phyloP scores from a whole-genome alignment of 2,113 vertebrate species.

The Neolamprologus falcicula region DNA sequence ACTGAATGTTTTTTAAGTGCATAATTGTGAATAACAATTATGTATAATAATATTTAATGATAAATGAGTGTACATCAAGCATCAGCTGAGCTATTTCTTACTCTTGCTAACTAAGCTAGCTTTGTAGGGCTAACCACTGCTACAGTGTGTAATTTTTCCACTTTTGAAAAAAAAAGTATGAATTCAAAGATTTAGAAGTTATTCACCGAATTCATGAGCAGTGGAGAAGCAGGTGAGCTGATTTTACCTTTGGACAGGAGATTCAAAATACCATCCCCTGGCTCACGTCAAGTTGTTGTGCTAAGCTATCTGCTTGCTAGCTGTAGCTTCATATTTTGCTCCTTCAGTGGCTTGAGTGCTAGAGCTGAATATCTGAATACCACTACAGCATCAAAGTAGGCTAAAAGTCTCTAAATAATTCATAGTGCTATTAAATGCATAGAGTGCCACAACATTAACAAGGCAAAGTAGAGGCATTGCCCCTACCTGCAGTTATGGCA shows the following conservation, averaged over 20 bases:
- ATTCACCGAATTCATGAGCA: not conserved
- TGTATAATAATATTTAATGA: not conserved
- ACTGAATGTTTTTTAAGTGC: not conserved
- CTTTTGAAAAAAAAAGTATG: not conserved
- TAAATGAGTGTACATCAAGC: not conserved
- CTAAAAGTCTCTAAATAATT: conserved; percentile 19
- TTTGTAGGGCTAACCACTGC: not conserved
- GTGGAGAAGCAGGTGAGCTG: not conserved
- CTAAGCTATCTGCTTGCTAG: not conserved
- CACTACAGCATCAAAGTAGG: not conserved
- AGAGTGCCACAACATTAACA: conserved; percentile 21
- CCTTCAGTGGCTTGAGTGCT: not conserved
- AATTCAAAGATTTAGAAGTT: not conserved
- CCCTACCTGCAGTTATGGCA: conserved; percentile 40
- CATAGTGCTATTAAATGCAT: conserved; percentile 25
- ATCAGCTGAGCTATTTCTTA: not conserved
- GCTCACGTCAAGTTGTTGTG: not conserved
- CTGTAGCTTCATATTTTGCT: not conserved
- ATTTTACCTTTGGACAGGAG: not conserved
- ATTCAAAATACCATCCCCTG: not conserved
- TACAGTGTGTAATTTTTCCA: not conserved
- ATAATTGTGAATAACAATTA: not conserved
- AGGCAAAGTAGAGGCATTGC: conserved; percentile 21
- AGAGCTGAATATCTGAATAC: not conserved
- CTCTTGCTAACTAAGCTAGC: not conserved